These are phyloP conservation scores for Orchesella cincta DNA, from an alignment of 1,140 invertebrate genomes.

Conservation along the genomic window DNA sequence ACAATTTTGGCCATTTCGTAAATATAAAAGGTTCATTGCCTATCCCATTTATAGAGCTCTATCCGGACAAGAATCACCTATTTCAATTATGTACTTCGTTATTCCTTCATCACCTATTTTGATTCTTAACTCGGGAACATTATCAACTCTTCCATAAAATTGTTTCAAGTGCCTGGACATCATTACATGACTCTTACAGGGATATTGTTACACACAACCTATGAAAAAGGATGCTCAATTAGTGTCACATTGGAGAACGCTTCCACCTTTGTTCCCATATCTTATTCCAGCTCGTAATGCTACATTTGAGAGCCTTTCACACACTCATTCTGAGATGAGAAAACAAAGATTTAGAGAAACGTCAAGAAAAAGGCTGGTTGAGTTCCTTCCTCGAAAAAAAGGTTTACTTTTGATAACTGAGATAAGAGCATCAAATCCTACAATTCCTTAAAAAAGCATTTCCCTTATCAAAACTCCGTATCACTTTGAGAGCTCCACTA, in stretches of 20 bases:
- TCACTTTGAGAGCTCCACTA: background rate
- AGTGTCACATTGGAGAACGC: conserved; percentile 16
- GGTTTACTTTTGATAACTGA: background rate
- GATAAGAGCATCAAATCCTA: background rate
- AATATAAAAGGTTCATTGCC: too few species aligned
- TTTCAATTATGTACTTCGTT: background rate
- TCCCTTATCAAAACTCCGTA: background rate
- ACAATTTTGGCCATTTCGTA: too few species aligned
- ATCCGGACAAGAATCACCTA: too few species aligned
- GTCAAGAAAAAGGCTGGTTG: background rate
- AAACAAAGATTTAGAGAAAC: background rate
- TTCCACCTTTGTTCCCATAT: background rate
- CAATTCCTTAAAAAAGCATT: conserved; percentile 19
- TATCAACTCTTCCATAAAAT: conserved; percentile 4
- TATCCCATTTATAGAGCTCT: too few species aligned
- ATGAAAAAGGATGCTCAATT: conserved; percentile 23
- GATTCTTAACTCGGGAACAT: conserved; percentile 21
- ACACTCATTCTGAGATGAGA: background rate
- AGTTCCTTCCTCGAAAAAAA: background rate
- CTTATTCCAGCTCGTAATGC: too few species aligned
- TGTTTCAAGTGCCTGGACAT: conserved; percentile 12
- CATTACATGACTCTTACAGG: conserved; percentile 29
- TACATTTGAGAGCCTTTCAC: too few species aligned
- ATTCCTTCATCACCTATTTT: conserved; percentile 10
- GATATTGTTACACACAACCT: background rate